Percentiles rank a stretch among this genome's conserved stretches.
Evolutionary conservation across 1,140 invertebrate genomes (phyloP).

Genomic region (Caenorhabditis elegans): DNA sequence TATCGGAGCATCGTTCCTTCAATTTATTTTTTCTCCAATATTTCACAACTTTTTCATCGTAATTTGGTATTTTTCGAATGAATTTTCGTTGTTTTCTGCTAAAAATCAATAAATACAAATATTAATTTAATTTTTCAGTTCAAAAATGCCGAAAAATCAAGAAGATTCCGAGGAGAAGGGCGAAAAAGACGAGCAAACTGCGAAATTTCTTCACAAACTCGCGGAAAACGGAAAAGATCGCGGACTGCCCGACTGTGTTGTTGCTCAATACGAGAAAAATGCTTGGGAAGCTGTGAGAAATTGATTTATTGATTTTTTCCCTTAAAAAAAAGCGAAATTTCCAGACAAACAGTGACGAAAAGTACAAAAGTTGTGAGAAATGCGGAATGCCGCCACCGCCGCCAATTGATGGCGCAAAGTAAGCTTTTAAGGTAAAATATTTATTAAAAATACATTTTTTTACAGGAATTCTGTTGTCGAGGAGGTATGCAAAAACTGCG

Average conservation of each 20-base stretch:
- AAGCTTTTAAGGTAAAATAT: neutral
- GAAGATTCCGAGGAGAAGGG: neutral
- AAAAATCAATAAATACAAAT: no score
- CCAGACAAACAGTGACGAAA: neutral
- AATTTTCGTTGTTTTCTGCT: neutral
- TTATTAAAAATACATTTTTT: no score
- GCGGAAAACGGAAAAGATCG: neutral
- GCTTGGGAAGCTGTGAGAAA: slow-evolving; percentile 5
- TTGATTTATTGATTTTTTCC: no score
- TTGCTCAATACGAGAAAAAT: neutral
- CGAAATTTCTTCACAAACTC: neutral
- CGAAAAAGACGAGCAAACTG: neutral
- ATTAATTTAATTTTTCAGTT: neutral
- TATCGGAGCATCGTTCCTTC: neutral
- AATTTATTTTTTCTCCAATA: neutral
- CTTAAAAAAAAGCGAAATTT: neutral
- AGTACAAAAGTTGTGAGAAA: neutral
- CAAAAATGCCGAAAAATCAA: neutral
- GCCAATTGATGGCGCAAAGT: neutral
- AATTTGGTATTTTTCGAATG: neutral
- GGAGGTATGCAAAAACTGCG: neutral
- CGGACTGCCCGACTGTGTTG: neutral
- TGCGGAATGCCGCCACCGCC: neutral
- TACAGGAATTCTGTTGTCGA: no score
- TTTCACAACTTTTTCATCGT: neutral